These are phyloP conservation scores for Enteromius argenteus DNA, from an alignment of 2,797 vertebrate species.

Conservation along the genomic window DNA sequence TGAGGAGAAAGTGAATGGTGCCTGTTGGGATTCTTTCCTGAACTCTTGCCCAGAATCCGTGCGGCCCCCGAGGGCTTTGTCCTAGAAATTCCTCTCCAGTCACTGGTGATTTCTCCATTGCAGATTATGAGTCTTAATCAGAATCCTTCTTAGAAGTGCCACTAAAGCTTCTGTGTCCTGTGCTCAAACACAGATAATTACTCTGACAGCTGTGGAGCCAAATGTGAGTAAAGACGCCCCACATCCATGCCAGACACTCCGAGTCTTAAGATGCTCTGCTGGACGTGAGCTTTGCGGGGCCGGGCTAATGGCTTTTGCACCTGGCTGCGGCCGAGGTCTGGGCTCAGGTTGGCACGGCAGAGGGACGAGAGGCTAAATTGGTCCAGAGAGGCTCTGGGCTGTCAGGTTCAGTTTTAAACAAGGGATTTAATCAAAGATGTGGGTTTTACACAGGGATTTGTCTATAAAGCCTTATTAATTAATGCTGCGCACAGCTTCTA, in stretches of 20 bases:
- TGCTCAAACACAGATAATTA: conserved; percentile 58
- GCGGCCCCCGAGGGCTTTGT: conserved; percentile 45
- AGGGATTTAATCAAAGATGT: conserved; percentile 49
- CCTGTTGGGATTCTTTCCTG: conserved; percentile 35
- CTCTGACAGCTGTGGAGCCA: conserved; percentile 50
- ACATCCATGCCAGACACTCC: conserved; percentile 22
- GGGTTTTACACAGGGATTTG: conserved; percentile 54
- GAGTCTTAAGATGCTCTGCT: conserved; percentile 24
- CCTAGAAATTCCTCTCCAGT: conserved; percentile 56
- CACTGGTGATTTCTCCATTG: conserved; percentile 53
- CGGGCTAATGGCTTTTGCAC: conserved; percentile 9
- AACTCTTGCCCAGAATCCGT: conserved; percentile 45
- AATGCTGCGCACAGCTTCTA: conserved; percentile 58
- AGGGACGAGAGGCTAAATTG: conserved; percentile 2
- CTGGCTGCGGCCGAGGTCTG: conserved; percentile 6
- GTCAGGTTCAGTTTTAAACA: conserved; percentile 47
- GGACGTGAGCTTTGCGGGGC: not conserved
- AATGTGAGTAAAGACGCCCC: conserved; percentile 49
- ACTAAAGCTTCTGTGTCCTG: conserved; percentile 54
- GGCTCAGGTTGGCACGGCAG: conserved; percentile 1
- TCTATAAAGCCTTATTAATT: conserved; percentile 60
- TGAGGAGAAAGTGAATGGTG: conserved; percentile 36
- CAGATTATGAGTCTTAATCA: conserved; percentile 62
- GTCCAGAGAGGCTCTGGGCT: conserved; percentile 1
- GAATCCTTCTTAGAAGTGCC: conserved; percentile 62